Evolutionary conservation across 2,797 vertebrate species (phyloP).

Genomic region (Sparidentex hasta): DNA sequence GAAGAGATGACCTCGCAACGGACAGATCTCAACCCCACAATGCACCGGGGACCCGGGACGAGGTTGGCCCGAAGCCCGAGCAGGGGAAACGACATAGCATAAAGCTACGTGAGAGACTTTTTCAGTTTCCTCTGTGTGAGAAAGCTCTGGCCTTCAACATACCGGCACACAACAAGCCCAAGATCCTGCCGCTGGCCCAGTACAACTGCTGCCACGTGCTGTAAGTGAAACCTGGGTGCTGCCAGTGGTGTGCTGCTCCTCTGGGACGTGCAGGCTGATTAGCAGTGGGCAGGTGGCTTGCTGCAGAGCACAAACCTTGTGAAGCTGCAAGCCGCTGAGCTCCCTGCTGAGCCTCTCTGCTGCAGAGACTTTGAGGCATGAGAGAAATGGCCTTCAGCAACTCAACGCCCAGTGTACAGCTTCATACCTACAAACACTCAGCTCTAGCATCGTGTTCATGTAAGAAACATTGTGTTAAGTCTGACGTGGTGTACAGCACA

Average conservation of each 20-base stretch:
- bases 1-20: constrained; percentile 47
- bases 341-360: constrained; percentile 24
- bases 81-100: constrained; percentile 85
- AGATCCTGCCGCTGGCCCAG: constrained; percentile 90
- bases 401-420: constrained; percentile 17
- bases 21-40: constrained; percentile 52
- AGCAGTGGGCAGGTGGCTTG: neutral
- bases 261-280: constrained; percentile 34
- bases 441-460: constrained; percentile 20
- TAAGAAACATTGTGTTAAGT: constrained; percentile 37
- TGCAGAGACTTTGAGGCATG: constrained; percentile 12
- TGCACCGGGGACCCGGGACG: constrained; percentile 46
- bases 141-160: constrained; percentile 92
- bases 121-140: constrained; percentile 92
- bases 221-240: constrained; percentile 58
- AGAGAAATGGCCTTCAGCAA: constrained; percentile 27
- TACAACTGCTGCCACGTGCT: constrained; percentile 94
- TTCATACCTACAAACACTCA: constrained; percentile 39
- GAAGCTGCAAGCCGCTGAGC: constrained; percentile 20
- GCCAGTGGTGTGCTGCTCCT: constrained; percentile 17
- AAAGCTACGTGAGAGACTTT: constrained; percentile 89
- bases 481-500: constrained; percentile 39
- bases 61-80: constrained; percentile 71
- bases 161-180: constrained; percentile 88
- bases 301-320: constrained; percentile 13